phyloP scores from a whole-genome alignment of 2,113 vertebrate genomes.

The Peucedramus taeniatus region DNA sequence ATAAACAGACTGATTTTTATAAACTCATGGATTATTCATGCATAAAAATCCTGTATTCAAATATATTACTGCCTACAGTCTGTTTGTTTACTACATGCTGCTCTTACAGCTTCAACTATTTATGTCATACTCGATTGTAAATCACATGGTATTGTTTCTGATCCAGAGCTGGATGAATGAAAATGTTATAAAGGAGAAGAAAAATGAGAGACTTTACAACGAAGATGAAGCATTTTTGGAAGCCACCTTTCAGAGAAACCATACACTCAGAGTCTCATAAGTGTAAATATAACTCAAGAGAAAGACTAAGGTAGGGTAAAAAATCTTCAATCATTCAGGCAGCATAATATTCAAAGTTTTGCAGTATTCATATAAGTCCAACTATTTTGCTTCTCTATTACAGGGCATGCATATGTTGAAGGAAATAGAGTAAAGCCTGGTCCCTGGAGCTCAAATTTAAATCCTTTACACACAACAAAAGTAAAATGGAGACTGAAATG shows the following conservation, averaged over 20 bases:
- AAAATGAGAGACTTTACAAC: background rate
- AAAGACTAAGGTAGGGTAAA: background rate
- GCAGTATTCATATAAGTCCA: background rate
- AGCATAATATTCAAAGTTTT: background rate
- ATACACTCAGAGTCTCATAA: background rate
- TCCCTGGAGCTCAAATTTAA: conserved; percentile 7
- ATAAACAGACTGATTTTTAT: conserved; percentile 25
- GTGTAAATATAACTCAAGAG: background rate
- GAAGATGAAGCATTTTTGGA: background rate
- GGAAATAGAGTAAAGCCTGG: background rate
- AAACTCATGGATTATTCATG: conserved; percentile 47
- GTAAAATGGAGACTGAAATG: background rate
- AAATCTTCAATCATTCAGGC: background rate
- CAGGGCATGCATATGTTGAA: background rate
- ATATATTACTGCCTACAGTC: conserved; percentile 35
- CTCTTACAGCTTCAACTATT: conserved; percentile 25
- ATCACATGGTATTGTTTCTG: conserved; percentile 17
- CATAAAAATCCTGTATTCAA: conserved; percentile 21
- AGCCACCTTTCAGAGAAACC: background rate
- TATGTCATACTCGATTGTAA: background rate
- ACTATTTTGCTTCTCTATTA: background rate
- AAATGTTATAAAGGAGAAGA: background rate
- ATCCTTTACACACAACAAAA: conserved; percentile 5
- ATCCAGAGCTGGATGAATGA: conserved; percentile 13
- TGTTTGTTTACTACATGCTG: conserved; percentile 54